Conservation (phyloP, 2,888 invertebrate species). For the Euplagia quadripunctaria region DNA sequence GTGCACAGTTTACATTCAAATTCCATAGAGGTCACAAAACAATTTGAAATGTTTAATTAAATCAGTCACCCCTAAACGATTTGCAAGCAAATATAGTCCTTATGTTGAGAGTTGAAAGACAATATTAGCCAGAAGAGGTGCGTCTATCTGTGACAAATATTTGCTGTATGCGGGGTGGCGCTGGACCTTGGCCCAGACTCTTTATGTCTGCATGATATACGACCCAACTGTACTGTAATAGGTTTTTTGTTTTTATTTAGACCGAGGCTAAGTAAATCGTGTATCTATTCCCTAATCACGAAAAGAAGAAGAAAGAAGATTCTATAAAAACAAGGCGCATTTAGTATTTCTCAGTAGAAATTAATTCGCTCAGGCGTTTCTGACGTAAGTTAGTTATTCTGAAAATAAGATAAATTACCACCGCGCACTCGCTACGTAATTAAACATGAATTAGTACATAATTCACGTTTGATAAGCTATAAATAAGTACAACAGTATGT, state of each 20-base stretch:
- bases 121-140: constrained; percentile 44
- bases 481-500: neutral
- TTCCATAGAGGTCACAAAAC: constrained; percentile 36
- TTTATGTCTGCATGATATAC: constrained; percentile 34
- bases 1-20: constrained; percentile 18
- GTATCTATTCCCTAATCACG: neutral
- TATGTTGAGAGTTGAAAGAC: constrained; percentile 43
- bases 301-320: neutral
- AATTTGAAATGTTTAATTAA: constrained; percentile 58
- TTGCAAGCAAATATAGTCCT: constrained; percentile 45
- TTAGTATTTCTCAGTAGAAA: neutral
- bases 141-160: constrained; percentile 60
- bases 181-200: constrained; percentile 47
- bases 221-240: constrained; percentile 24
- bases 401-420: neutral
- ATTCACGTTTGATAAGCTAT: neutral
- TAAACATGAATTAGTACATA: neutral
- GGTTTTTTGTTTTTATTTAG: constrained; percentile 20
- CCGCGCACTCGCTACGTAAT: neutral
- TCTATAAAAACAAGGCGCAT: neutral
- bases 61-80: constrained; percentile 34
- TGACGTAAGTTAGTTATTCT: neutral
- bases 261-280: constrained; percentile 14
- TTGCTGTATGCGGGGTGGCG: constrained; percentile 51
- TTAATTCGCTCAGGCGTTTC: neutral